Conservation (phyloP, 2,113 vertebrate genomes). For the Ciconia boyciana region DNA sequence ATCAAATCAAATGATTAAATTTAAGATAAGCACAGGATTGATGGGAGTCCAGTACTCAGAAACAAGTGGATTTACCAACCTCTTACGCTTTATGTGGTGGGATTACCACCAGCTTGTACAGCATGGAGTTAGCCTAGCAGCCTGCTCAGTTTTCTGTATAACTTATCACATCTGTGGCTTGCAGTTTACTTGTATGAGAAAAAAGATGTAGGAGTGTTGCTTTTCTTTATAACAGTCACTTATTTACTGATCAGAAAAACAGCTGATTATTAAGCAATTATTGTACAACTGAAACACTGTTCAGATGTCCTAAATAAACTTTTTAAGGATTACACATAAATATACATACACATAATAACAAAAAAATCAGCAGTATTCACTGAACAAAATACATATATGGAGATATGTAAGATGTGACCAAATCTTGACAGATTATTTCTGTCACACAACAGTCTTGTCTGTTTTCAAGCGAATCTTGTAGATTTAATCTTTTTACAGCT, state of each 20-base stretch:
- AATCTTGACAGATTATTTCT: background rate
- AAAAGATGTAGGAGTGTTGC: background rate
- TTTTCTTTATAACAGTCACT: background rate
- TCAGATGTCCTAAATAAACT: background rate
- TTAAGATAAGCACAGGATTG: background rate
- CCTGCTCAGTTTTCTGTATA: background rate
- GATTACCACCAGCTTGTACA: background rate
- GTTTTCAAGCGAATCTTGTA: background rate
- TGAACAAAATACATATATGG: background rate
- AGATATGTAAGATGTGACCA: fast-evolving
- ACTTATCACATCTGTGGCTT: background rate
- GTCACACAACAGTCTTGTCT: background rate
- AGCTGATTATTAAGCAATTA: background rate
- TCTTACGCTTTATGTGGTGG: background rate
- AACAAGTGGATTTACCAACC: background rate
- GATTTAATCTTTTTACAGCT: background rate
- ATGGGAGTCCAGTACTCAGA: background rate
- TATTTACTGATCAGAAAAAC: background rate
- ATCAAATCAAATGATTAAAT: background rate
- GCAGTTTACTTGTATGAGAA: background rate
- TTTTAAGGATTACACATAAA: background rate
- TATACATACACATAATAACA: background rate
- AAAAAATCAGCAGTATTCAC: fast-evolving
- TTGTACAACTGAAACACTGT: background rate
- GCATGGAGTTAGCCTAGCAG: background rate